Conservation (phyloP, 1,140 invertebrate genomes). For the Drosophila nigrodunni region DNA sequence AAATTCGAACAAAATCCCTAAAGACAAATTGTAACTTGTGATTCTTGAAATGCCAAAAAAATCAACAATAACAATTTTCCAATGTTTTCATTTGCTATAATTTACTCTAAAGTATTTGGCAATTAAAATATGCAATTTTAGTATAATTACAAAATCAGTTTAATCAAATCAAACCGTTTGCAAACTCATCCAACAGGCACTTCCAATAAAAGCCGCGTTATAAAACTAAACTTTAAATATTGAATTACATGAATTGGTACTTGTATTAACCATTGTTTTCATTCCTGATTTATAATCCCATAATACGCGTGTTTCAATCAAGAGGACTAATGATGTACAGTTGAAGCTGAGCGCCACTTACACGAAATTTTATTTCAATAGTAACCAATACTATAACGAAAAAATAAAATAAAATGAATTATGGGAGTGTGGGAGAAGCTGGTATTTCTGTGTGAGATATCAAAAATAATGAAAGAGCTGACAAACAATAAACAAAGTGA, state of each 20-base stretch:
- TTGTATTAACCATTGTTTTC: slow-evolving; percentile 14
- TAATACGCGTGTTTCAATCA: slow-evolving; percentile 55
- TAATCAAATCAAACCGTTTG: too few species aligned
- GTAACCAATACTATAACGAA: background rate
- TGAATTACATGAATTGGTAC: slow-evolving; percentile 16
- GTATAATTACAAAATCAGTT: too few species aligned
- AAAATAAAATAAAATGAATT: slow-evolving; percentile 9
- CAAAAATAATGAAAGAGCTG: slow-evolving; percentile 56
- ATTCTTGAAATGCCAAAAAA: too few species aligned
- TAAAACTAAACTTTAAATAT: background rate
- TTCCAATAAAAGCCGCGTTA: background rate
- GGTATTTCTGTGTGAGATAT: slow-evolving; percentile 1
- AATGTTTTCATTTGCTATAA: too few species aligned
- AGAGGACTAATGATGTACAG: slow-evolving; percentile 52
- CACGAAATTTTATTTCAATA: slow-evolving; percentile 50
- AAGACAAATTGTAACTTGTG: too few species aligned
- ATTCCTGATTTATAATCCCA: slow-evolving; percentile 37
- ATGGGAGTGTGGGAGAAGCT: too few species aligned
- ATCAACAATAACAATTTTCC: too few species aligned
- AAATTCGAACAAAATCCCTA: too few species aligned
- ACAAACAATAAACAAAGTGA: slow-evolving; percentile 33
- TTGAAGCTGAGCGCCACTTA: slow-evolving; percentile 66
- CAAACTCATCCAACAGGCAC: too few species aligned
- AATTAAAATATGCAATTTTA: too few species aligned
- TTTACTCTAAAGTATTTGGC: too few species aligned